Percentiles rank a stretch among this genome's conserved stretches.
These are phyloP conservation scores for Zeus faber DNA, from an alignment of 2,113 vertebrate species.

Conservation along the genomic window DNA sequence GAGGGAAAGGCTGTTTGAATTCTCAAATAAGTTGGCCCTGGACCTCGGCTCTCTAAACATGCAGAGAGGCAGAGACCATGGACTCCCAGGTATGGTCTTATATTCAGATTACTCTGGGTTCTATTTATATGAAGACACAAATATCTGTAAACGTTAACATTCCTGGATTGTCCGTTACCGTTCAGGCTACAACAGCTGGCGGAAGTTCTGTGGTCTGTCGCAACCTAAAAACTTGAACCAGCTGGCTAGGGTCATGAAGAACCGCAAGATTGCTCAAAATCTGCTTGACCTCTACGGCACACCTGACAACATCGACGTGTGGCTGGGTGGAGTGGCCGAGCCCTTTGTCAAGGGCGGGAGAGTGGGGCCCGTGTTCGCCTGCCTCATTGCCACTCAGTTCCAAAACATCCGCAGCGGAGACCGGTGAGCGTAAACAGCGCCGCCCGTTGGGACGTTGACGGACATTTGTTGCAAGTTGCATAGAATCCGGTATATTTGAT, in stretches of 20 bases:
- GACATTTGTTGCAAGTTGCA: neutral
- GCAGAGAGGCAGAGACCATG: constrained; percentile 81
- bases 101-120: neutral
- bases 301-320: constrained; percentile 69
- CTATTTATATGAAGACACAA: neutral
- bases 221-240: constrained; percentile 25
- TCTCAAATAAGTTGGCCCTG: constrained; percentile 47
- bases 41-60: constrained; percentile 81
- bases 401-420: constrained; percentile 59
- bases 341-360: constrained; percentile 66
- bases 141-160: neutral
- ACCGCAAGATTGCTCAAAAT: constrained; percentile 34
- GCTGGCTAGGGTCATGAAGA: constrained; percentile 54
- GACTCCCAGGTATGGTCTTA: constrained; percentile 72
- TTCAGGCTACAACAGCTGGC: constrained; percentile 72
- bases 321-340: constrained; percentile 69
- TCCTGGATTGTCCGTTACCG: too few species aligned
- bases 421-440: constrained; percentile 32
- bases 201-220: constrained; percentile 62
- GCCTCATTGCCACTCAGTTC: constrained; percentile 67
- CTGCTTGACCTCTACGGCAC: constrained; percentile 61
- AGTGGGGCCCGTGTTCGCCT: constrained; percentile 76
- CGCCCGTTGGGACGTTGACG: neutral
- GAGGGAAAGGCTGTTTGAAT: constrained; percentile 76
- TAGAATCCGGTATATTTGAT: too few species aligned